phyloP scores from a whole-genome alignment of 1,140 invertebrate genomes.

The Drosophila kanapiae region DNA sequence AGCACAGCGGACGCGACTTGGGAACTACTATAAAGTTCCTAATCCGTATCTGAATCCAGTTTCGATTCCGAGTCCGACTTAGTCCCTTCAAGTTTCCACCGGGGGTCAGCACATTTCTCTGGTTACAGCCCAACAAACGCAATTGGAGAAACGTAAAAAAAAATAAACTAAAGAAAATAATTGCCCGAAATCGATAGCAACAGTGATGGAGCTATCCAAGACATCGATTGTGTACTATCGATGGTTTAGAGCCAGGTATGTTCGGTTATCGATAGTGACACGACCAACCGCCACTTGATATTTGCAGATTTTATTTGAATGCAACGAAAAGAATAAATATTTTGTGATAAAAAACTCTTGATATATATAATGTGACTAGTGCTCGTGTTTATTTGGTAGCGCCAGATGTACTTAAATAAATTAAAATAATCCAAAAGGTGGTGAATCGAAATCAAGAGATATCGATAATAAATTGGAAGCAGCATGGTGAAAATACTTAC shows the following conservation, averaged over 20 bases:
- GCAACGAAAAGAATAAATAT: no score
- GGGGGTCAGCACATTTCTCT: conserved; percentile 18
- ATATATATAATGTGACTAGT: no score
- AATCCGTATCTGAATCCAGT: conserved; percentile 8
- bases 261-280: neutral
- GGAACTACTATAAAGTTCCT: conserved; percentile 6
- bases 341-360: no score
- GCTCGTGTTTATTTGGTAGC: no score
- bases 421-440: no score
- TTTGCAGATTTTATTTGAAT: neutral
- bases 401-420: no score
- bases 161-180: conserved; percentile 50
- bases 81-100: conserved; percentile 6
- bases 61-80: neutral
- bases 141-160: conserved; percentile 41
- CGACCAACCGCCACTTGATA: neutral
- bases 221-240: conserved; percentile 8
- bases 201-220: neutral
- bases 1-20: conserved; percentile 44
- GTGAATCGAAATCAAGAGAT: neutral
- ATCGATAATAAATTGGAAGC: neutral
- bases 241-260: neutral
- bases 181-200: conserved; percentile 28
- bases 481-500: neutral
- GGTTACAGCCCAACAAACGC: conserved; percentile 25